A percentile compares a stretch with the other conserved stretches of the same genome.
phyloP scores from a whole-genome alignment of 2,888 invertebrate genomes.

The Agonopterix heracliana region DNA sequence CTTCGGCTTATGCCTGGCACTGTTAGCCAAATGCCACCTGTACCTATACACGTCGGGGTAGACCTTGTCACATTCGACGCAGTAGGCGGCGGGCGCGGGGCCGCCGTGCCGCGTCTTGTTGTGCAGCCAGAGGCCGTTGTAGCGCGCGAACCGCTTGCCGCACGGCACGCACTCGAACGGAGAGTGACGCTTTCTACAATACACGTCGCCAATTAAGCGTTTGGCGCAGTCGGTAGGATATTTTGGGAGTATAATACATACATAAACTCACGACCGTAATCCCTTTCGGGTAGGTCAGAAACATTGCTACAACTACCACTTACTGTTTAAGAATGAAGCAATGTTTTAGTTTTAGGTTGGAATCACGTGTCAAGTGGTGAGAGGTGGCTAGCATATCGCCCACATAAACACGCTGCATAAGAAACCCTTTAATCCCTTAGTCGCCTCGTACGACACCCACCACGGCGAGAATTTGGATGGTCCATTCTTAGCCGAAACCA shows the following conservation, averaged over 20 bases:
- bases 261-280: background rate
- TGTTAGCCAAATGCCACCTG: conserved; percentile 34
- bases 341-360: no score
- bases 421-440: no score
- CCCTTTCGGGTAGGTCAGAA: no score
- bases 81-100: conserved; percentile 21
- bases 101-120: conserved; percentile 26
- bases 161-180: conserved; percentile 30
- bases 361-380: no score
- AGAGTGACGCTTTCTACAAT: conserved; percentile 34
- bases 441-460: no score
- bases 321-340: no score
- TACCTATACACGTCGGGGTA: conserved; percentile 31
- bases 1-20: conserved; percentile 18
- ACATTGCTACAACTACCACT: no score
- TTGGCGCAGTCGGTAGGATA: background rate
- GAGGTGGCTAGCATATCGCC: no score
- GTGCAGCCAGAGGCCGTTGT: conserved; percentile 42
- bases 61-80: conserved; percentile 37
- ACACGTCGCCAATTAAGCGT: no score
- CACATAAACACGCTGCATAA: no score
- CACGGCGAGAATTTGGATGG: no score
- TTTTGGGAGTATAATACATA: background rate
- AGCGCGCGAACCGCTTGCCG: conserved; percentile 31
- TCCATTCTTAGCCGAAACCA: no score